phyloP scores from a whole-genome alignment of 2,113 vertebrate genomes.

The Pantherophis guttatus region DNA sequence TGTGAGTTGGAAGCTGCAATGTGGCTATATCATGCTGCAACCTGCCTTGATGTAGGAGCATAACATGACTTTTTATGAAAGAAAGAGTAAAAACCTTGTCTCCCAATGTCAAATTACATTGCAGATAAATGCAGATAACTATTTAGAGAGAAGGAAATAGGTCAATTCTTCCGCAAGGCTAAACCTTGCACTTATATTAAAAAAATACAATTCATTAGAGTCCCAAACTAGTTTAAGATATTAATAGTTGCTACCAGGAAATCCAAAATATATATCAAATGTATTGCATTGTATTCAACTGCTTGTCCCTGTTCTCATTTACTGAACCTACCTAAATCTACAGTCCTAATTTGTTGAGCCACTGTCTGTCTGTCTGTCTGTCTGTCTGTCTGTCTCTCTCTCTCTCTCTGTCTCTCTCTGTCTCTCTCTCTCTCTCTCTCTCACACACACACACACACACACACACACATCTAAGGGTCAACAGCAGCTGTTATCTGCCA shows the following conservation, averaged over 20 bases:
- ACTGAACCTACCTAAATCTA: background rate
- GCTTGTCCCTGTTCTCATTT: background rate
- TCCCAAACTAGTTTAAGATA: background rate
- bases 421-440: background rate
- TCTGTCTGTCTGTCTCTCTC: background rate
- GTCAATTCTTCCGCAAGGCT: background rate
- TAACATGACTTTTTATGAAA: slow-evolving; percentile 21
- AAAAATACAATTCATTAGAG: background rate
- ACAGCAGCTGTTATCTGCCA: background rate
- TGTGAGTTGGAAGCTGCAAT: background rate
- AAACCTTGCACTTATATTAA: background rate
- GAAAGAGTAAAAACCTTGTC: slow-evolving; percentile 12
- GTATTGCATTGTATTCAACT: background rate
- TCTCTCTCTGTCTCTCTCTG: background rate
- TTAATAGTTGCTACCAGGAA: background rate
- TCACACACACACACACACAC: too few species aligned
- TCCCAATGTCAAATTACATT: background rate
- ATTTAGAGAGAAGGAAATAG: background rate
- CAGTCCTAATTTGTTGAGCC: background rate
- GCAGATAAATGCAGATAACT: background rate
- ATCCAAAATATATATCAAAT: background rate
- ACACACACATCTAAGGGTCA: background rate
- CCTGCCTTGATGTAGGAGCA: background rate
- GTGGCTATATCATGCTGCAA: background rate
- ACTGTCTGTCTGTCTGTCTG: background rate